Conservation (phyloP, 2,113 vertebrate species). For the Eulemur macaco region DNA sequence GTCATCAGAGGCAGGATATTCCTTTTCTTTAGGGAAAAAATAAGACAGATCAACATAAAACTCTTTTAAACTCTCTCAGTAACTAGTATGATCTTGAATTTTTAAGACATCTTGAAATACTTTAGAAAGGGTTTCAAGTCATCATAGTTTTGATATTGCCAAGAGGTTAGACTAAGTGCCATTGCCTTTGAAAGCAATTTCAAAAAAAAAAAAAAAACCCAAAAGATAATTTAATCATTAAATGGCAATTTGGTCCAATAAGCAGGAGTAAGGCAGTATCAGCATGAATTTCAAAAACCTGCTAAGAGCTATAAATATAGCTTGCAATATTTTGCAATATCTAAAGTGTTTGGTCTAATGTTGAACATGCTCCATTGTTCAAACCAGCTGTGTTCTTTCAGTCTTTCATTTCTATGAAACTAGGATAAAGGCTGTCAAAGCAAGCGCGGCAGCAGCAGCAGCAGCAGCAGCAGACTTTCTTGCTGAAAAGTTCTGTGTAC, state of each 20-base stretch:
- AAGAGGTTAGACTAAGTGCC: slow-evolving; percentile 66
- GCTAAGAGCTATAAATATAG: slow-evolving; percentile 88
- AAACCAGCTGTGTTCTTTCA: slow-evolving; percentile 91
- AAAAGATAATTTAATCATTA: slow-evolving; percentile 84
- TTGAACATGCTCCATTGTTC: slow-evolving; percentile 89
- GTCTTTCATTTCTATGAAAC: slow-evolving; percentile 89
- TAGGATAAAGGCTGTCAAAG: slow-evolving; percentile 90
- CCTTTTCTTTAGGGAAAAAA: slow-evolving; percentile 50
- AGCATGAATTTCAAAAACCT: slow-evolving; percentile 89
- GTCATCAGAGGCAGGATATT: slow-evolving; percentile 24
- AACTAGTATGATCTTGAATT: slow-evolving; percentile 45
- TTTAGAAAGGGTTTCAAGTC: slow-evolving; percentile 57
- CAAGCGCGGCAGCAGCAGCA: slow-evolving; percentile 84
- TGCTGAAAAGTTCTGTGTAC: slow-evolving; percentile 89
- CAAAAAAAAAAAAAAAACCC: background rate
- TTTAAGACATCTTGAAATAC: slow-evolving; percentile 66
- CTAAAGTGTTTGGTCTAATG: slow-evolving; percentile 89
- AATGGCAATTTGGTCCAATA: slow-evolving; percentile 85
- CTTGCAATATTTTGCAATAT: slow-evolving; percentile 91
- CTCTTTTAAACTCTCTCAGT: background rate
- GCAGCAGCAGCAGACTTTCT: slow-evolving; percentile 87
- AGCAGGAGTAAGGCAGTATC: slow-evolving; percentile 84
- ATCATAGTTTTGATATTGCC: slow-evolving; percentile 59
- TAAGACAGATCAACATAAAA: slow-evolving; percentile 36
- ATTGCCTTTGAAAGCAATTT: slow-evolving; percentile 75